Percentiles rank a stretch among this genome's conserved stretches.
Conservation (phyloP, 2,888 invertebrate genomes). For the Gandaritis pyraliata region DNA sequence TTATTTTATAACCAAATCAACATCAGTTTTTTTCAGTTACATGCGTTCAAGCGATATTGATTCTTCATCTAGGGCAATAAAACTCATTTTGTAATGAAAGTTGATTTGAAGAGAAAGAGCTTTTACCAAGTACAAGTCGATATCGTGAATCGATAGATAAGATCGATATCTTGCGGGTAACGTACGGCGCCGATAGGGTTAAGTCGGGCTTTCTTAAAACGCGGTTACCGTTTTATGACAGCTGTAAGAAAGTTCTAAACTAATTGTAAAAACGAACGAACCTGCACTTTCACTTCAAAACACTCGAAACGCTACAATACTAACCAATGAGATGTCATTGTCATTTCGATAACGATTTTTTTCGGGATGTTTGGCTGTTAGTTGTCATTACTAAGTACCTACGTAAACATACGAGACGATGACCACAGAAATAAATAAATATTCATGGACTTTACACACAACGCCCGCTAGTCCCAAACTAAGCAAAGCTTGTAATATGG, state of each 20-base stretch:
- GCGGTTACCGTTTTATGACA: background rate
- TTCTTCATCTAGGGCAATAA: background rate
- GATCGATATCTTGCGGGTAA: conserved; percentile 74
- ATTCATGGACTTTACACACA: too few relatives aligned
- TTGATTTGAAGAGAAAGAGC: conserved; percentile 7
- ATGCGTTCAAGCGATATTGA: background rate
- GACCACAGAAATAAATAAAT: too few relatives aligned
- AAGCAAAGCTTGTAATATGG: too few relatives aligned
- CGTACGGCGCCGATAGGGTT: conserved; percentile 57
- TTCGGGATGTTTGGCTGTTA: too few relatives aligned
- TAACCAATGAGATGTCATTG: too few relatives aligned
- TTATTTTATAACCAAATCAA: too few relatives aligned
- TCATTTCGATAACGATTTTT: background rate
- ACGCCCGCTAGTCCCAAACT: too few relatives aligned
- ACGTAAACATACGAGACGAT: too few relatives aligned
- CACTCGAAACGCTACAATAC: too few relatives aligned
- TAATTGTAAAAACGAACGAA: background rate
- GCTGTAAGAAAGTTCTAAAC: background rate
- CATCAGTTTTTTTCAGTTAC: too few relatives aligned
- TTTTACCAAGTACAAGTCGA: conserved; percentile 52
- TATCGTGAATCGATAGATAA: conserved; percentile 76
- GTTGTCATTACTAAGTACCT: too few relatives aligned
- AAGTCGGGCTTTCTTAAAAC: background rate
- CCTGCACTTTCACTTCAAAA: background rate
- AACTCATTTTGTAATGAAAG: conserved; percentile 1